Conservation (phyloP, 2,797 vertebrate genomes). For the Macrochelys suwanniensis region DNA sequence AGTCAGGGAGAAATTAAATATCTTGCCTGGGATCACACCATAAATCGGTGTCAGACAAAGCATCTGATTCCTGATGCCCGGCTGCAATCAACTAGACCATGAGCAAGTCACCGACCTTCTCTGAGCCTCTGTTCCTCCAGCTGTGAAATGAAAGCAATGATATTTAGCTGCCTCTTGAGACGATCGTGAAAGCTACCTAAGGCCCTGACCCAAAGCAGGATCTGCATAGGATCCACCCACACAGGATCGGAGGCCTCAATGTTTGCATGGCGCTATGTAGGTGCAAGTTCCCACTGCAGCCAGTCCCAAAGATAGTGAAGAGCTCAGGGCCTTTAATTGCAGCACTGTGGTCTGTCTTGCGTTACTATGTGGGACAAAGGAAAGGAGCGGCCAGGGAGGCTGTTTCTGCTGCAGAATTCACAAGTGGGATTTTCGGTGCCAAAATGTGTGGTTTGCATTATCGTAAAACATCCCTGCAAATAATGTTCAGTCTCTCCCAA, state of each 20-base stretch:
- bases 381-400: slow-evolving; percentile 8
- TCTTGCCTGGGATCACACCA: background rate
- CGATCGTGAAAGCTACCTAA: background rate
- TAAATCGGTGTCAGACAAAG: background rate
- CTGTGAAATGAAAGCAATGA: background rate
- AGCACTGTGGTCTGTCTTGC: background rate
- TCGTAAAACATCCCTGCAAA: slow-evolving; percentile 18
- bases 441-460: slow-evolving; percentile 26
- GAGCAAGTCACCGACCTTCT: background rate
- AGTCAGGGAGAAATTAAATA: slow-evolving; percentile 2
- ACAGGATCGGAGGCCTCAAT: background rate
- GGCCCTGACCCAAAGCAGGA: background rate
- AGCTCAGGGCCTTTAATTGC: background rate
- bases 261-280: background rate
- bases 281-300: background rate
- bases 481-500: slow-evolving; percentile 1
- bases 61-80: background rate
- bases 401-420: slow-evolving; percentile 22
- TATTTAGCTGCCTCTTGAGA: background rate
- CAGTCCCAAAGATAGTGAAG: background rate
- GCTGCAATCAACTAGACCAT: background rate
- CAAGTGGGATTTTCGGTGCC: background rate
- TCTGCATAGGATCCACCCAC: background rate
- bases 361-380: background rate
- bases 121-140: background rate